Base-by-base conservation (phyloP, 2,888 invertebrate species). In the Folsomia manolachei region DNA sequence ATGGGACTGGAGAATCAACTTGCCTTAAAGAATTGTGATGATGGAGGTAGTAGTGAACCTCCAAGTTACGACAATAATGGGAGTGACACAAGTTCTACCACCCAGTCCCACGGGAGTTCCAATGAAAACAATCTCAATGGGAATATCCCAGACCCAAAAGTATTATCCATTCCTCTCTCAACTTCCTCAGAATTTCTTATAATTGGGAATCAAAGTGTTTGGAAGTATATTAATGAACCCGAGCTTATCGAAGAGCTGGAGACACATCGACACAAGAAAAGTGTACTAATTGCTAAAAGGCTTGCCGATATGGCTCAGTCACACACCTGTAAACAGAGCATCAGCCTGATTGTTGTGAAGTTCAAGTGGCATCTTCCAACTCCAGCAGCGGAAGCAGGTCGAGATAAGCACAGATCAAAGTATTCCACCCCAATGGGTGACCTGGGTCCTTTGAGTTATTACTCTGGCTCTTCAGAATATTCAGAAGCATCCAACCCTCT, bases 231-330 rank as follows among this genome's bases (percentile, higher is more conserved):
- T 75, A 91, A 89, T 78, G 88, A 93, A 70, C 91, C 92, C 77
- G 91, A 93, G 65, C 94, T 94, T 0, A 90, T 94, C 0, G 88
- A 90, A 26, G 94, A 95, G 85, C 90, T 94, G 60, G 78, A 79
- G 68, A 71, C n/a, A 23, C 75, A 79, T 71, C 75, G 79, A 19
- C 74, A 76, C 53, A 77, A 78, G 63, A 80, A 80, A 61, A 79
- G 79, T 67, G 79, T 80, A 21, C 84, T 95, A 51, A 94, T 95
- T 0, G 95, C 96, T 0, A 96, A 96, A 83, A 86, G 92, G 71
- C 85, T 94, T 52, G 92, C 94, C 83, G 94, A 94, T 83, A 86
- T 94, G 69, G 93, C 93, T 0, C 94, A 94, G 84, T 93, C 94
- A 78, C 96, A 95, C 82, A 95, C 95, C 0, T 91, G 91, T 1